A percentile compares a stretch with the other conserved stretches of the same genome.
Conservation (phyloP, 2,113 vertebrate species). For the Phyllopteryx taeniolatus region DNA sequence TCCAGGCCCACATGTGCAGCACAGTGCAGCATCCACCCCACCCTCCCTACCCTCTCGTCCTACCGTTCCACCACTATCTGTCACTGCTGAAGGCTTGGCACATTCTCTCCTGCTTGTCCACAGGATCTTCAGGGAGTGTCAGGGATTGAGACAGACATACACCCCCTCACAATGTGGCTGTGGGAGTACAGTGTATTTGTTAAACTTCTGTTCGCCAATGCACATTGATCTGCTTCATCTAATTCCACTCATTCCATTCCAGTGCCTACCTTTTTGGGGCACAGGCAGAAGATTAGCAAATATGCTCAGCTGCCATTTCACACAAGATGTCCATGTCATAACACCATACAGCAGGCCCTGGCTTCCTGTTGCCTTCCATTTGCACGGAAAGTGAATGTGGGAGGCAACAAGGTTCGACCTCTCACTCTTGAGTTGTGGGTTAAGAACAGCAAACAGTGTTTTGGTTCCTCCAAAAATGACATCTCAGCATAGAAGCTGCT, state of each 20-base stretch:
- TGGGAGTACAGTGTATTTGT: slow-evolving; percentile 70
- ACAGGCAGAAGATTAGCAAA: slow-evolving; percentile 76
- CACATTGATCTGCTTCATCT: slow-evolving; percentile 9
- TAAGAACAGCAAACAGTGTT: slow-evolving; percentile 43
- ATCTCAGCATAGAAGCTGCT: slow-evolving; percentile 38
- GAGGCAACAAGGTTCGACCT: slow-evolving; percentile 58
- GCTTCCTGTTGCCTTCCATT: slow-evolving; percentile 65
- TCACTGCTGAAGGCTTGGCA: slow-evolving; percentile 62
- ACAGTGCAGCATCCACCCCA: slow-evolving; percentile 43
- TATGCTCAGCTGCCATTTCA: slow-evolving; percentile 69
- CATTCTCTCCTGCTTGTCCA: slow-evolving; percentile 72
- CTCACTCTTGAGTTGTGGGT: slow-evolving; percentile 40
- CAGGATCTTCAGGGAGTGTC: slow-evolving; percentile 69
- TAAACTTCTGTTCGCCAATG: slow-evolving; percentile 69
- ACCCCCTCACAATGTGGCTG: slow-evolving; percentile 66
- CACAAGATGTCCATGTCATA: slow-evolving; percentile 70
- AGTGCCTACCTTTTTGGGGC: slow-evolving; percentile 25
- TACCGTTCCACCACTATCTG: slow-evolving; percentile 55
- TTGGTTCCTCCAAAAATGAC: slow-evolving; percentile 65
- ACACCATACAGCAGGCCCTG: slow-evolving; percentile 61
- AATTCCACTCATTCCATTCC: slow-evolving; percentile 23
- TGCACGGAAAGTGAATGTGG: slow-evolving; percentile 59
- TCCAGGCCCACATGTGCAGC: slow-evolving; percentile 56
- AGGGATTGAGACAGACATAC: slow-evolving; percentile 69
- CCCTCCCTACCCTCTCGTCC: background rate